Evolutionary conservation across 2,113 vertebrate genomes (phyloP).

Genomic region (Saguinus midas): DNA sequence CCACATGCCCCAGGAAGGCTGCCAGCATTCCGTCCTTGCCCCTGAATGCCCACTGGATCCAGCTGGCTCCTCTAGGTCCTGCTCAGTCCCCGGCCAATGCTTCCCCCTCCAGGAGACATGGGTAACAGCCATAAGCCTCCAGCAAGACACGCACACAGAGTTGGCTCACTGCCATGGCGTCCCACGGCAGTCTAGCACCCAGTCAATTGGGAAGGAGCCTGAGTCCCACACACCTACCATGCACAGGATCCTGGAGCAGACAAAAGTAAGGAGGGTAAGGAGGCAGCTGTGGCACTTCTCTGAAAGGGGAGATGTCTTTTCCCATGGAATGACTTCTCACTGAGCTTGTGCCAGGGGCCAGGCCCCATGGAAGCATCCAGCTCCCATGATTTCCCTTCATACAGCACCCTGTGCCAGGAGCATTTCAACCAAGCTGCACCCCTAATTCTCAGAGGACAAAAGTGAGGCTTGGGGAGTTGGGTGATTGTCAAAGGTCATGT

Average conservation of each 20-base stretch:
- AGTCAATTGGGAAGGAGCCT: too few species aligned
- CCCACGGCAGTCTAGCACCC: neutral
- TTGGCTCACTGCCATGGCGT: too few species aligned
- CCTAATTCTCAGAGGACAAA: too few species aligned
- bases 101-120: too few species aligned
- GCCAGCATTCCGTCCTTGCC: too few species aligned
- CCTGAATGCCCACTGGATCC: neutral
- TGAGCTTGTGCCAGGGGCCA: neutral
- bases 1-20: neutral
- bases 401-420: neutral
- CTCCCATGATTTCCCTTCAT: too few species aligned
- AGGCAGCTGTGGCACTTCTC: neutral
- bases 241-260: neutral
- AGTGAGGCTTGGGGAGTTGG: too few species aligned
- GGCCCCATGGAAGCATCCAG: neutral
- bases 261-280: too few species aligned
- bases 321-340: neutral
- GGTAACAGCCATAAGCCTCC: neutral
- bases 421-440: neutral
- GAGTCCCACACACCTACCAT: too few species aligned
- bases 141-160: neutral
- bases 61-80: neutral
- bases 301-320: too few species aligned
- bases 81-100: neutral
- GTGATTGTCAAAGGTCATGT: too few species aligned